phyloP scores from a whole-genome alignment of 2,797 vertebrate genomes.

The Sebastes variabilis region DNA sequence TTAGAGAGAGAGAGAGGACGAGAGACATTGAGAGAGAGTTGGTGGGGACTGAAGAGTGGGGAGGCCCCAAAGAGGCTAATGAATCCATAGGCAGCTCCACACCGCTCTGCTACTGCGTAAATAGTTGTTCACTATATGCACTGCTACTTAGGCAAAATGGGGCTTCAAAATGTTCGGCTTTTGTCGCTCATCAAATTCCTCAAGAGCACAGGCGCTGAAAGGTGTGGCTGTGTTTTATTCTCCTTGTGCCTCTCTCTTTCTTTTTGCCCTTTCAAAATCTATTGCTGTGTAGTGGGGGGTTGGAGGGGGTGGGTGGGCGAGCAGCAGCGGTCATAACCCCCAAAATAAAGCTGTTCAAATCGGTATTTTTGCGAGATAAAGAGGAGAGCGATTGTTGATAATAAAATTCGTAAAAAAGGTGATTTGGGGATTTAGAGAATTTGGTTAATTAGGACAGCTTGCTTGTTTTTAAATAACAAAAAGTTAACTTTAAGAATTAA shows the following conservation, averaged over 20 bases:
- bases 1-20: slow-evolving; percentile 81
- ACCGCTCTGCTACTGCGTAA: slow-evolving; percentile 89
- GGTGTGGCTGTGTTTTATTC: slow-evolving; percentile 77
- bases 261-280: slow-evolving; percentile 67
- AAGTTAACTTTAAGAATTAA: background rate
- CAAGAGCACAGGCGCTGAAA: slow-evolving; percentile 90
- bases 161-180: slow-evolving; percentile 92
- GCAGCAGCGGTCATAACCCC: slow-evolving; percentile 45
- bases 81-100: slow-evolving; percentile 96
- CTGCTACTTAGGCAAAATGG: slow-evolving; percentile 93
- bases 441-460: background rate
- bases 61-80: slow-evolving; percentile 92
- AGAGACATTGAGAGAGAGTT: slow-evolving; percentile 67
- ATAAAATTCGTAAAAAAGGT: background rate
- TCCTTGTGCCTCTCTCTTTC: slow-evolving; percentile 59
- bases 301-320: background rate
- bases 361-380: background rate
- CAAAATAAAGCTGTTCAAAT: slow-evolving; percentile 41
- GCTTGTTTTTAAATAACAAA: background rate
- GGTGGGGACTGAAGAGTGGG: slow-evolving; percentile 87
- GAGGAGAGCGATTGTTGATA: background rate
- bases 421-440: background rate
- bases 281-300: slow-evolving; percentile 33
- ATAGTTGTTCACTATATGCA: slow-evolving; percentile 87
- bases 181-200: slow-evolving; percentile 97